Evolutionary conservation across 64 coral and sea anemone species (phyloP).

Genomic region (Stichodactyla helianthus): DNA sequence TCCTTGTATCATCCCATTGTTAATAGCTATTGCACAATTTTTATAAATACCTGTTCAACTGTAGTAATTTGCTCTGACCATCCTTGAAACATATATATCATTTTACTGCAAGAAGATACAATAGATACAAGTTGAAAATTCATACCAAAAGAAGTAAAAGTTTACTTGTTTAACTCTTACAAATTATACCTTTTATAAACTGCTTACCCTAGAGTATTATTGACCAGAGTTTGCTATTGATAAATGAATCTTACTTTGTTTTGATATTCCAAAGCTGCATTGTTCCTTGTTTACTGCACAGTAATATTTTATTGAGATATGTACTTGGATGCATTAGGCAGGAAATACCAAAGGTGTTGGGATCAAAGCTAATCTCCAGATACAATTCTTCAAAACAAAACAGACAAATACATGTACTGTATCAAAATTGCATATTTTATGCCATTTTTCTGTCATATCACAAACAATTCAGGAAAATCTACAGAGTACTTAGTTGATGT

Average conservation of each 20-base stretch:
- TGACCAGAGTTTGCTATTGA: not conserved
- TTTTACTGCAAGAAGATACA: conserved; percentile 56
- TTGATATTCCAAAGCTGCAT: conserved; percentile 99
- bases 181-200: not conserved
- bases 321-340: conserved; percentile 93
- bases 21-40: too few species aligned
- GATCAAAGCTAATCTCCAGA: conserved; percentile 80
- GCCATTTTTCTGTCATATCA: too few species aligned
- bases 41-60: conserved; percentile 66
- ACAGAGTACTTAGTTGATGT: too few species aligned
- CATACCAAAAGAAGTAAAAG: not conserved
- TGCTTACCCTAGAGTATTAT: not conserved
- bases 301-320: conserved; percentile 86
- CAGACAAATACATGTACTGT: not conserved
- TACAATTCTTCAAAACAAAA: conserved; percentile 68
- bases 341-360: conserved; percentile 64
- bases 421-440: not conserved
- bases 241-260: conserved; percentile 71
- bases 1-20: too few species aligned
- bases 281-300: conserved; percentile 84
- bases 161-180: not conserved
- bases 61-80: conserved; percentile 79
- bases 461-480: too few species aligned
- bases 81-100: conserved; percentile 83
- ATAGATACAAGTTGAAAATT: not conserved